Evolutionary conservation across 2,113 vertebrate species (phyloP), one percentile per base, ranked within the genome.

Genomic region (Megalops atlanticus): DNA sequence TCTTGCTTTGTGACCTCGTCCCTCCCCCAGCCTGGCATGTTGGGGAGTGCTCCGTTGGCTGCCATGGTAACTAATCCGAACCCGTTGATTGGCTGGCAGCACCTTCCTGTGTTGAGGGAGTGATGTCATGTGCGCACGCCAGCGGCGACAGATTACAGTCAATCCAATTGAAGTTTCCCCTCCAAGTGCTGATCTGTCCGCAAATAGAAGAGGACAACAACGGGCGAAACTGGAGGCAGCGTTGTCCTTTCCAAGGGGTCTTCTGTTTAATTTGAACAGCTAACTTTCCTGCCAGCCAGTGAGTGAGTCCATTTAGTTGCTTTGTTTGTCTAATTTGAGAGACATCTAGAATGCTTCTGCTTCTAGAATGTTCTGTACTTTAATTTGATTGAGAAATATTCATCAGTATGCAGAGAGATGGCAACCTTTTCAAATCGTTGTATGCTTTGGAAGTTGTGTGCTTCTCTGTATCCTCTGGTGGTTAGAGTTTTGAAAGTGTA

Each of bases 201-300:
- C 81, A 87, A 82, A 86, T 84, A 87, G 83, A 84, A 18, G 58
- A 78, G 35, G 47, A 47, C 76, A 24, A 45, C 74, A 86, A 81
- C 58, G 2, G 24, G 10, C n/a, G 8, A 2, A 12, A 49, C 4
- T 12, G 18, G 49, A 71, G 31, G 41, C n/a, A 18, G n/a, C 76
- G 39, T n/a, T 40, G 18, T 11, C 27, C 41, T 4, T 12, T 11
- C 33, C 71, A 27, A 24, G 1, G 52, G 12, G 38, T 38, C 11
- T 69, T 4, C n/a, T 4, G 14, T 52, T 39, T 35, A 40, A 39
- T 21, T 39, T n/a, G 10, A 68, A n/a, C 10, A 12, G 54, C 24
- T 16, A 36, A 78, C 40, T 18, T 27, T 45, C 54, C 16, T 38
- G 18, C 4, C 78, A 11, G 31, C 40, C 27, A 35, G 38, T 33